These are phyloP conservation scores for Chaetodon trifascialis DNA, from an alignment of 2,113 vertebrate species.

Conservation along the genomic window DNA sequence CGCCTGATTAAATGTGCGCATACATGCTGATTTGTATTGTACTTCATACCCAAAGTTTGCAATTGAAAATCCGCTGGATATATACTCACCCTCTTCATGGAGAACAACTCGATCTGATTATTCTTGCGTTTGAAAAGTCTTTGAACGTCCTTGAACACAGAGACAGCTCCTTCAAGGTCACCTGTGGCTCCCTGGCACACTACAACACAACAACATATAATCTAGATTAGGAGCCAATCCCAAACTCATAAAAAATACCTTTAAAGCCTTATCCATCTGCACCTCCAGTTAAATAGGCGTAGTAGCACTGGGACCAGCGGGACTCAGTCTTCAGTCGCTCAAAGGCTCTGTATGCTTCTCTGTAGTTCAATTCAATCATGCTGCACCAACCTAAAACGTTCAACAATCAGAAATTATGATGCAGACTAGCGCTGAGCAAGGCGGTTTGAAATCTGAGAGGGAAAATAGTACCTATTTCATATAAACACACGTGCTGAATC, in stretches of 20 bases:
- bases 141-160: conserved; percentile 92
- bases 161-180: conserved; percentile 87
- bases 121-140: conserved; percentile 94
- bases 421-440: not conserved
- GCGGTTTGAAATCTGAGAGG: conserved; percentile 7
- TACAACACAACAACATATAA: conserved; percentile 52
- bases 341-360: conserved; percentile 90
- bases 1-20: conserved; percentile 79
- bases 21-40: not conserved
- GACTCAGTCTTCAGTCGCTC: conserved; percentile 94
- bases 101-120: conserved; percentile 96
- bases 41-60: not conserved
- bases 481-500: conserved; percentile 95
- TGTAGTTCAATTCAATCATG: conserved; percentile 96
- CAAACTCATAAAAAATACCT: not conserved
- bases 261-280: not conserved
- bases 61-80: not conserved
- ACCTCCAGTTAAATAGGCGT: conserved; percentile 94
- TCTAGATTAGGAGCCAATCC: not conserved
- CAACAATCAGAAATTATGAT: conserved; percentile 17
- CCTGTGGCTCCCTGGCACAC: conserved; percentile 94
- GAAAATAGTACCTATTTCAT: conserved; percentile 91
- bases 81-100: conserved; percentile 90
- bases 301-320: conserved; percentile 97
- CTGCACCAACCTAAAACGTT: conserved; percentile 93